Base-by-base conservation (phyloP, 2,888 invertebrate species). In the Stenoptilia bipunctidactyla region DNA sequence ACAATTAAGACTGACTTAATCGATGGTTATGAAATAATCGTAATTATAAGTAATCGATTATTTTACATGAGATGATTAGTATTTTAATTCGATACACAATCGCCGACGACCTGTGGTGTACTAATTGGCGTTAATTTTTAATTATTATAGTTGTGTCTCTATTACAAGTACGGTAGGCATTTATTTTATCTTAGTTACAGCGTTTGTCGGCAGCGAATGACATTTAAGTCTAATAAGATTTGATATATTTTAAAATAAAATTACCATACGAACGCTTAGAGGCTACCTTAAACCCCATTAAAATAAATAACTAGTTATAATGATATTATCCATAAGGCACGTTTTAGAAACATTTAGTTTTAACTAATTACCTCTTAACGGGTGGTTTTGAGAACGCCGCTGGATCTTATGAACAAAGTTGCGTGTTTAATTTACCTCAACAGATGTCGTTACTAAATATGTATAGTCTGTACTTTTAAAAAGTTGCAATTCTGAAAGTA, bases 121-220 rank as follows among this genome's bases (percentile, higher is more conserved):
- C 49, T 73, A 65, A 74, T 76, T 67, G 73, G 66, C 66, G 59
- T 66, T 73, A 65, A 70, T 70, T 69, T 69, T 69, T 69, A 69
- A 73, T 72, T 67, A 66, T 64, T 66, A 63, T 61, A 55, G 54
- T 59, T 43, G 45, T 49, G 44, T 41, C 39, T 41, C 40, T 42
- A 45, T 53, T 48, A 45, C n/a, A 8, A 30, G 30, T 4, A n/a
- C 2, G 12, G 49, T 44, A 41, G 51, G 53, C 51, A 59, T 65
- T 61, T 56, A 56, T 58, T 58, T 57, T 58, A 56, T 55, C n/a
- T n/a, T 53, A 53, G 36, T 37, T 27, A 5, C 35, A 37, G 35
- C 36, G 43, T 39, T 44, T 41, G 41, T 40, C 41, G 37, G 42
- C 34, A 37, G 40, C 36, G 37, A 34, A 37, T 35, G 40, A 38